These are phyloP conservation scores for Gobionotothen gibberifrons DNA, from an alignment of 2,797 vertebrate genomes.

Conservation along the genomic window DNA sequence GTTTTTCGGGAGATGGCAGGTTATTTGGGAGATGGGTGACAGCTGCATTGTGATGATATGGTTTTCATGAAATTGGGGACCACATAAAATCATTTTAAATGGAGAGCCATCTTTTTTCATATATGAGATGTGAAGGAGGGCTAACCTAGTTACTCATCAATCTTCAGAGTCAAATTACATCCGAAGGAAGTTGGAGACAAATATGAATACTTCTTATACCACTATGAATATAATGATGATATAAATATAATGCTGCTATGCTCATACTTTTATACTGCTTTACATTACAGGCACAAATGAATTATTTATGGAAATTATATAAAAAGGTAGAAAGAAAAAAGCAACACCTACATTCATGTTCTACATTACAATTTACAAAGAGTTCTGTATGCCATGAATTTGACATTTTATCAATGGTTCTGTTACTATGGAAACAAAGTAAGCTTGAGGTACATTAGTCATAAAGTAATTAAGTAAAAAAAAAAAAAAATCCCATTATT, in stretches of 20 bases:
- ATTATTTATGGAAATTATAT: not conserved
- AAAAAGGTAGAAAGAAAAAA: not conserved
- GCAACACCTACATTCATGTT: not conserved
- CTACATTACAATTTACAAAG: too few relatives aligned
- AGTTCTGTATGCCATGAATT: too few relatives aligned
- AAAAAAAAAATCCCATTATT: too few relatives aligned
- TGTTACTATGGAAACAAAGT: too few relatives aligned
- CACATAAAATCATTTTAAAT: slow-evolving; percentile 50
- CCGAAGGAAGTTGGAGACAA: slow-evolving; percentile 21
- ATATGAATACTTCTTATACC: slow-evolving; percentile 12
- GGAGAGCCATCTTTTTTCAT: slow-evolving; percentile 59
- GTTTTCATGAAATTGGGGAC: slow-evolving; percentile 54
- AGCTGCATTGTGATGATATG: slow-evolving; percentile 70
- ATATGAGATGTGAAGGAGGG: slow-evolving; percentile 41
- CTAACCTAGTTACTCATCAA: slow-evolving; percentile 43
- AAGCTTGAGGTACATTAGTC: too few relatives aligned
- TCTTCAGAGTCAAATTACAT: slow-evolving; percentile 33
- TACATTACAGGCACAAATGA: slow-evolving; percentile 5
- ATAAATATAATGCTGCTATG: slow-evolving; percentile 5
- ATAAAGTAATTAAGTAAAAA: too few relatives aligned
- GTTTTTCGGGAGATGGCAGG: slow-evolving; percentile 64
- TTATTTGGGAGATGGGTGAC: slow-evolving; percentile 71
- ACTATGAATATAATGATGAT: slow-evolving; percentile 9
- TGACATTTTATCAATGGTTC: too few relatives aligned
- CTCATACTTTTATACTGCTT: not conserved